Evolutionary conservation across 2,888 invertebrate species (phyloP).

Genomic region (Homarus gammarus): DNA sequence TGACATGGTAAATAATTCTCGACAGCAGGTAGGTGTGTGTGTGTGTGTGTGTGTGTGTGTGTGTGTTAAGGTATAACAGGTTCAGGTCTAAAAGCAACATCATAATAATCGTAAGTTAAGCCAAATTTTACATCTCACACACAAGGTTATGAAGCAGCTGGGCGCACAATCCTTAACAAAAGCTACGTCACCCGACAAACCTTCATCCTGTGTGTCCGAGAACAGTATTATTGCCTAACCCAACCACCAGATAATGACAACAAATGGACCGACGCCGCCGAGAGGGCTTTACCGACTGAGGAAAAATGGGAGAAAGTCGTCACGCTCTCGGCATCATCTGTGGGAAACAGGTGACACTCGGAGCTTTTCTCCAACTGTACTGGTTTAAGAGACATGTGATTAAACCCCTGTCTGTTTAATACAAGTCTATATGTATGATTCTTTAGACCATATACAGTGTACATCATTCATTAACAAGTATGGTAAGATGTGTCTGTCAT

Average conservation of each 20-base stretch:
- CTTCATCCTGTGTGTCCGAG: constrained; percentile 12
- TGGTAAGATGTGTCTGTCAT: neutral
- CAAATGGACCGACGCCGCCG: neutral
- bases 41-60: too few species aligned
- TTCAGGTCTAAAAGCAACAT: neutral
- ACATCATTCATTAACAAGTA: neutral
- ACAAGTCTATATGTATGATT: neutral
- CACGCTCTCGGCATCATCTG: neutral
- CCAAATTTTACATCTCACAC: neutral
- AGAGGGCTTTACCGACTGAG: neutral
- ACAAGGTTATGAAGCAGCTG: neutral
- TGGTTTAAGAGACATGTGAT: neutral
- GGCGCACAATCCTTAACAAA: neutral
- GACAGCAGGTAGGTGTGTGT: neutral
- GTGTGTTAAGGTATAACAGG: neutral
- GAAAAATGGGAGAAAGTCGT: neutral
- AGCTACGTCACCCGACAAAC: neutral
- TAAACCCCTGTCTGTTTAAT: neutral
- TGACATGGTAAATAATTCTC: neutral
- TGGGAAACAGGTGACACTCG: neutral
- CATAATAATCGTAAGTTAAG: neutral
- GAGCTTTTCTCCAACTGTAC: neutral
- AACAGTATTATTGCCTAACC: too few species aligned
- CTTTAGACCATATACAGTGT: neutral
- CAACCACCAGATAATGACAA: neutral